phyloP scores from a whole-genome alignment of 2,113 vertebrate species.

The Dromas ardeola region DNA sequence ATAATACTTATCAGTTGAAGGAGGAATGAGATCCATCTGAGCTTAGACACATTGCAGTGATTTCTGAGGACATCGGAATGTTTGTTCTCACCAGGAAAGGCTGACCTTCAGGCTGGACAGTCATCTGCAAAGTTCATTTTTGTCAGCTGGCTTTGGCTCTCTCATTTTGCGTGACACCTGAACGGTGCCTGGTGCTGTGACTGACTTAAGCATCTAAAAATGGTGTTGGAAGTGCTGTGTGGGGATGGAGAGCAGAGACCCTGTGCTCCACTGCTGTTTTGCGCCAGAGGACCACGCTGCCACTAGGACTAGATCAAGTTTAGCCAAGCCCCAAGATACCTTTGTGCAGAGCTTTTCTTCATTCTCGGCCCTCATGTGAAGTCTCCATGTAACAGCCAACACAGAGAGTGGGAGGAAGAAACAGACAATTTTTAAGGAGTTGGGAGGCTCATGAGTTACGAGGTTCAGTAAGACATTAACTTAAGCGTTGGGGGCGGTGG shows the following conservation, averaged over 20 bases:
- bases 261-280: not conserved
- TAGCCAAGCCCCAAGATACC: not conserved
- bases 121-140: not conserved
- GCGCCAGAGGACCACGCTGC: not conserved
- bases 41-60: not conserved
- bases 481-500: not conserved
- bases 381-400: not conserved
- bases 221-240: not conserved
- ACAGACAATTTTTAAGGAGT: not conserved
- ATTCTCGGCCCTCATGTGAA: not conserved
- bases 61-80: not conserved
- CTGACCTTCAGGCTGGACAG: not conserved
- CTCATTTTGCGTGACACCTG: not conserved
- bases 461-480: not conserved
- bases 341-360: not conserved
- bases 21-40: not conserved
- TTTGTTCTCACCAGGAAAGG: not conserved
- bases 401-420: not conserved
- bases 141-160: not conserved
- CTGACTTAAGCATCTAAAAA: not conserved
- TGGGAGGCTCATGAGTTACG: not conserved
- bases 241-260: not conserved
- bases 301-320: not conserved
- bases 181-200: not conserved
- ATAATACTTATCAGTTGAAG: not conserved